Evolutionary conservation across 2,888 invertebrate genomes (phyloP).

Genomic region (Lycocerus yunnanus): DNA sequence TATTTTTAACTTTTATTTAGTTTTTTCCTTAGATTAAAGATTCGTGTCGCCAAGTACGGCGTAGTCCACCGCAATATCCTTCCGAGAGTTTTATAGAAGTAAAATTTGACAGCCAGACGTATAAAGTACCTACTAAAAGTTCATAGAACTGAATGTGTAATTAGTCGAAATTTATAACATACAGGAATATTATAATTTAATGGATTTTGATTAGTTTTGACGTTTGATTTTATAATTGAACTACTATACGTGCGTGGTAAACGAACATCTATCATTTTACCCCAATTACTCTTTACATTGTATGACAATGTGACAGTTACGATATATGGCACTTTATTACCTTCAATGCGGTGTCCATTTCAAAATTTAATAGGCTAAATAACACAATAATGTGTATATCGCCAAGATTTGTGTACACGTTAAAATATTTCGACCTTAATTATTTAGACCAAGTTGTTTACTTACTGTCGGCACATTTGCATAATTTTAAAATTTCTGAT

Average conservation of each 20-base stretch:
- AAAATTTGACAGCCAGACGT: neutral
- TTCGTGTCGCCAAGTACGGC: neutral
- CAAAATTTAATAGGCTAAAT: neutral
- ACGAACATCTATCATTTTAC: neutral
- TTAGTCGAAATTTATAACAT: neutral
- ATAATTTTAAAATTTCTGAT: neutral
- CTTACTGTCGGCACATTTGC: neutral
- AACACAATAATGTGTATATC: neutral
- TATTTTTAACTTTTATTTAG: neutral
- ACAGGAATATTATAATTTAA: neutral
- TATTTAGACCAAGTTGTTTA: neutral
- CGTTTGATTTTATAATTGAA: neutral
- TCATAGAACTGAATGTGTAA: neutral
- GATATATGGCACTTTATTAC: neutral
- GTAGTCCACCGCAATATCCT: too few species aligned
- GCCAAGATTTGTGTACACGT: neutral
- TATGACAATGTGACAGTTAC: neutral
- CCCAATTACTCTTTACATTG: neutral
- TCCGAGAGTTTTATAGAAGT: neutral
- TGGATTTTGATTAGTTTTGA: neutral
- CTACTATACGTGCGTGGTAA: neutral
- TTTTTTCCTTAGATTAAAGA: neutral
- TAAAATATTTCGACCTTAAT: neutral
- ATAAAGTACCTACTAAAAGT: neutral
- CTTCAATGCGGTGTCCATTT: neutral